Evolutionary conservation across 1,140 invertebrate genomes (phyloP).

Genomic region (Brachionus rubens): DNA sequence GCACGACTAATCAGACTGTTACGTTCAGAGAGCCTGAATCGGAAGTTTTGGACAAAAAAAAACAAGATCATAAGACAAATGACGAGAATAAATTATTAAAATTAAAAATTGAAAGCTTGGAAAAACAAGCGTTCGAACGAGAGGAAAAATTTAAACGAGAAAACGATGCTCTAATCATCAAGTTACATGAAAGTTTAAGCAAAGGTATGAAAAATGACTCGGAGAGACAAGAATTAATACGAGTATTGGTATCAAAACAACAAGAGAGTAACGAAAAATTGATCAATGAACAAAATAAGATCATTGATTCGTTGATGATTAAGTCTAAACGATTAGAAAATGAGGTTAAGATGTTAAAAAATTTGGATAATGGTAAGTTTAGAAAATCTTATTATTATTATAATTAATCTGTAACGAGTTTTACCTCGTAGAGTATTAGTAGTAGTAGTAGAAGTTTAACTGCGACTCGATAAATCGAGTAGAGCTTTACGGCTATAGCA

Average conservation of each 20-base stretch:
- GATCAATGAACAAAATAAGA: constrained; percentile 34
- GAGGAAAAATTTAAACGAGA: constrained; percentile 27
- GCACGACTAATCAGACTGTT: constrained; percentile 11
- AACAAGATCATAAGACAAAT: not conserved
- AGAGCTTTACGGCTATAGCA: no score
- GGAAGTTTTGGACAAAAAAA: not conserved
- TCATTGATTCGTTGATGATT: not conserved
- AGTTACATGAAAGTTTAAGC: constrained; percentile 7
- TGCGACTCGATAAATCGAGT: no score
- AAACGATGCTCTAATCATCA: not conserved
- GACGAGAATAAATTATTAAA: not conserved
- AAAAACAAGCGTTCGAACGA: constrained; percentile 12
- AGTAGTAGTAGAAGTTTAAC: no score
- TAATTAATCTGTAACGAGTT: no score
- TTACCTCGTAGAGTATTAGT: no score
- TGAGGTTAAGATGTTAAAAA: not conserved
- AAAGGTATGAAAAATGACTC: not conserved
- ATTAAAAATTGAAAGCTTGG: not conserved
- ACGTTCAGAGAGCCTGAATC: constrained; percentile 42
- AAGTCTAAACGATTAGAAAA: constrained; percentile 32
- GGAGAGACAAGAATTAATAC: not conserved
- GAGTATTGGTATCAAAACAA: constrained; percentile 12
- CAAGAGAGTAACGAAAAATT: constrained; percentile 46
- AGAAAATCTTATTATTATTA: no score
- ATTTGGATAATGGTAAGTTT: not conserved